Conservation (phyloP, 64 coral and sea anemone species). For the Montipora capricornis region DNA sequence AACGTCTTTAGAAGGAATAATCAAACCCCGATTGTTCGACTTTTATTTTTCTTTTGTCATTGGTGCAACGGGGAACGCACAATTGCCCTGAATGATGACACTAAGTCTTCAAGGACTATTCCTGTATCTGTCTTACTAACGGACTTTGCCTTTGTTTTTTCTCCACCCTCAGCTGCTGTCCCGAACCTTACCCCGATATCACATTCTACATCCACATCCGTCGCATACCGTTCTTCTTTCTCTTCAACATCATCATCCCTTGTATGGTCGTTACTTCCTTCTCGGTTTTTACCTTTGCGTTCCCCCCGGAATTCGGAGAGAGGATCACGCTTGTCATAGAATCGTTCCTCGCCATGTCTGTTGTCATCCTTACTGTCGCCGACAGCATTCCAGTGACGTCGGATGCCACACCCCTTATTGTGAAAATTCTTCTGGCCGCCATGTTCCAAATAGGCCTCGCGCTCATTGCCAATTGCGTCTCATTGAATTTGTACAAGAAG, state of each 20-base stretch:
- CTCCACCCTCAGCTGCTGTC: constrained; percentile 75
- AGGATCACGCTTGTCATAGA: constrained; percentile 89
- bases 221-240: constrained; percentile 84
- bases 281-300: constrained; percentile 76
- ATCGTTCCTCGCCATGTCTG: constrained; percentile 86
- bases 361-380: constrained; percentile 85
- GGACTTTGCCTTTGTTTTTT: constrained; percentile 4
- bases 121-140: neutral
- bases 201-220: constrained; percentile 89
- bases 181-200: constrained; percentile 92
- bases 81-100: too few species aligned
- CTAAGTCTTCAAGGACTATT: too few species aligned
- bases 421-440: constrained; percentile 70
- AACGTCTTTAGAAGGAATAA: too few species aligned
- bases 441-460: constrained; percentile 88
- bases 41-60: too few species aligned
- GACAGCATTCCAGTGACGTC: constrained; percentile 83
- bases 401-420: constrained; percentile 81
- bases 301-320: constrained; percentile 91
- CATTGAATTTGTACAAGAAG: constrained; percentile 81
- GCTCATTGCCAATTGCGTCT: constrained; percentile 76
- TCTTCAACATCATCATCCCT: constrained; percentile 95
- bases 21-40: too few species aligned
- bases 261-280: constrained; percentile 79
- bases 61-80: too few species aligned